A percentile compares a stretch with the other conserved stretches of the same genome.
phyloP scores from a whole-genome alignment of 2,113 vertebrate genomes.

The Meleagris gallopavo region DNA sequence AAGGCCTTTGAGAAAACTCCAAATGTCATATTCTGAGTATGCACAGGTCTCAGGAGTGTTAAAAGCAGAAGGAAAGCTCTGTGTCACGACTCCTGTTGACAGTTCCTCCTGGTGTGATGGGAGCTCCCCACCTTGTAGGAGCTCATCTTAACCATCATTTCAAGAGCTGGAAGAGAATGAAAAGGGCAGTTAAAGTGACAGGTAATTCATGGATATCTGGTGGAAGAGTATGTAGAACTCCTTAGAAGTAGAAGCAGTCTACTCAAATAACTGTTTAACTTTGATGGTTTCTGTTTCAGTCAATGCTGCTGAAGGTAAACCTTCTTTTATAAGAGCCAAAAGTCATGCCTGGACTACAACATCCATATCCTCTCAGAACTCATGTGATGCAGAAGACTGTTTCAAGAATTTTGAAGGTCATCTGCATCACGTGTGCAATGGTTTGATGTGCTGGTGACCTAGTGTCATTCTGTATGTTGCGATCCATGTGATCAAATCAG shows the following conservation, averaged over 20 bases:
- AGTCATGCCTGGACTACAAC: background rate
- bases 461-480: background rate
- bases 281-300: background rate
- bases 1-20: background rate
- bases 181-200: background rate
- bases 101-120: background rate
- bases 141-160: background rate
- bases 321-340: background rate
- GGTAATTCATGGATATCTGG: background rate
- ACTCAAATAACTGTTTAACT: background rate
- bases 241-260: background rate
- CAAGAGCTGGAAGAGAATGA: background rate
- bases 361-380: background rate
- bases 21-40: background rate
- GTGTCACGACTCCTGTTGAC: fast-evolving
- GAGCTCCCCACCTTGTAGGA: background rate
- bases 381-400: background rate
- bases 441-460: background rate
- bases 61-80: background rate
- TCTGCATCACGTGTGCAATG: background rate
- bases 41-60: background rate
- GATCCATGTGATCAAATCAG: background rate
- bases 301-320: background rate
- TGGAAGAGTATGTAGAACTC: background rate
- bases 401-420: background rate